phyloP scores from a whole-genome alignment of 53 echinoderm and acorn worm species.

The Apostichopus leukothele region DNA sequence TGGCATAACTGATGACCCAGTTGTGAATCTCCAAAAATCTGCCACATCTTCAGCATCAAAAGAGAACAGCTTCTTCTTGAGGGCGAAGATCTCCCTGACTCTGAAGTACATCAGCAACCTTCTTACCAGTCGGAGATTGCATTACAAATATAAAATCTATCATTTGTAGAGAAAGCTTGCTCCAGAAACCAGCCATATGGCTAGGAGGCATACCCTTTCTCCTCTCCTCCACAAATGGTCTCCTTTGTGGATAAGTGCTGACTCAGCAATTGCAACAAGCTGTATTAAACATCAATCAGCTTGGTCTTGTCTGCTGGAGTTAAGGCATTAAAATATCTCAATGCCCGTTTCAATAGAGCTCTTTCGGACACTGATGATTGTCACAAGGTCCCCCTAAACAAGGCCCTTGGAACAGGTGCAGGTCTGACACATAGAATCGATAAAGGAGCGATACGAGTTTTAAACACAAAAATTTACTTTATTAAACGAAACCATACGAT shows the following conservation, averaged over 20 bases:
- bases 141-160: neutral
- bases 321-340: neutral
- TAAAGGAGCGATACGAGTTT: no score
- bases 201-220: neutral
- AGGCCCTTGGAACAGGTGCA: no score
- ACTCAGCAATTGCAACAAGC: neutral
- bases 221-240: neutral
- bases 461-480: no score
- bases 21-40: neutral
- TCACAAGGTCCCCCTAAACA: no score
- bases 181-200: neutral
- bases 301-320: neutral
- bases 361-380: neutral
- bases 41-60: conserved; percentile 29
- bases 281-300: neutral
- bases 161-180: neutral
- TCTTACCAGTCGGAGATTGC: neutral
- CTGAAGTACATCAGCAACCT: neutral
- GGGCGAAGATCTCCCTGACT: neutral
- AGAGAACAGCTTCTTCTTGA: conserved; percentile 10
- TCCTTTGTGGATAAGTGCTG: neutral
- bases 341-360: neutral
- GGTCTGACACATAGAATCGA: no score
- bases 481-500: no score
- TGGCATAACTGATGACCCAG: neutral